A percentile compares a stretch with the other conserved stretches of the same genome.
Evolutionary conservation across 2,888 invertebrate species (phyloP).

Genomic region (Clunio marinus): DNA sequence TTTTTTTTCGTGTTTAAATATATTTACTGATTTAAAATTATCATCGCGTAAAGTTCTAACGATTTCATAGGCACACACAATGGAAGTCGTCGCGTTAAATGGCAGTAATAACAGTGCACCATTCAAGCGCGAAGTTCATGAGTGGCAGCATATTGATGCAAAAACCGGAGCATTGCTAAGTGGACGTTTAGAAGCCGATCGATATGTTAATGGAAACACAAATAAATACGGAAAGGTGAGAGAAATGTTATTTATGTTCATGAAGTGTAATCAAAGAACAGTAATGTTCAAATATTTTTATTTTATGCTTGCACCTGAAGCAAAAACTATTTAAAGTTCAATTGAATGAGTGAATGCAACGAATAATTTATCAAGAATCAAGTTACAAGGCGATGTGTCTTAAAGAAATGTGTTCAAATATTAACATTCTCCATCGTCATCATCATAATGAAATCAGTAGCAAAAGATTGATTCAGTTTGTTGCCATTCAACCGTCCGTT

Average conservation of each 20-base stretch:
- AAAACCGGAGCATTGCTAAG: constrained; percentile 51
- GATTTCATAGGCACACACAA: constrained; percentile 30
- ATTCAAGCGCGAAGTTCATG: constrained; percentile 52
- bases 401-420: neutral
- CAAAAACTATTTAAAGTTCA: too few species aligned
- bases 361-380: too few species aligned
- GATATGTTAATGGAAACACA: constrained; percentile 52
- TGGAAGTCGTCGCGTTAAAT: constrained; percentile 44
- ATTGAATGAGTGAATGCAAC: too few species aligned
- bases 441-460: too few species aligned
- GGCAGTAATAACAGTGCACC: constrained; percentile 47
- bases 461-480: too few species aligned
- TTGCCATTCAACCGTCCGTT: neutral
- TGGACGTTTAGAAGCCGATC: constrained; percentile 52
- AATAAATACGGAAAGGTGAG: constrained; percentile 52
- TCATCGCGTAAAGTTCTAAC: neutral
- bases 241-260: too few species aligned
- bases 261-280: too few species aligned
- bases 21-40: neutral
- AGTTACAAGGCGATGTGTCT: too few species aligned
- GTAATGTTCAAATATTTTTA: too few species aligned
- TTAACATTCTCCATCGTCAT: neutral
- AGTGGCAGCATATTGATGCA: constrained; percentile 53
- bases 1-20: neutral
- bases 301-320: too few species aligned